Evolutionary conservation across 2,113 vertebrate genomes (phyloP).

Genomic region (Delphinapterus leucas): DNA sequence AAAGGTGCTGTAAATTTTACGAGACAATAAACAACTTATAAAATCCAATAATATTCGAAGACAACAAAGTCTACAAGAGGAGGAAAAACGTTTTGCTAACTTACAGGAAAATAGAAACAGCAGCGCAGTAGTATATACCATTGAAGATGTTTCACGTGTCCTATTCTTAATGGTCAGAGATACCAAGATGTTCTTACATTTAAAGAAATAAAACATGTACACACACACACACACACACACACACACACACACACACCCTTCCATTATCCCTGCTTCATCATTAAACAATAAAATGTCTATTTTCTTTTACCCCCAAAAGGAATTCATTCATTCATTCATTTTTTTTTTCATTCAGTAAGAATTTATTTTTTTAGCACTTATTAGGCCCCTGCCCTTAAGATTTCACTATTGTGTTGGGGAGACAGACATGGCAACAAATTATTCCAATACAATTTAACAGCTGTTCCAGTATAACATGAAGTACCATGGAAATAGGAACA

Average conservation of each 20-base stretch:
- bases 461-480: not conserved
- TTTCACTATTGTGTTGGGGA: not conserved
- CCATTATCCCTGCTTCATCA: not conserved
- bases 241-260: not conserved
- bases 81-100: not conserved
- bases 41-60: constrained; percentile 42
- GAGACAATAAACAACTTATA: constrained; percentile 53
- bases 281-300: not conserved
- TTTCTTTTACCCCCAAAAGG: not conserved
- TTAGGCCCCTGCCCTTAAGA: not conserved
- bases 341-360: not conserved
- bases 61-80: not conserved
- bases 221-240: not conserved
- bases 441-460: not conserved
- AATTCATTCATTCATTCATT: not conserved
- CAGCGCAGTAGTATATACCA: not conserved
- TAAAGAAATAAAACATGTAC: not conserved
- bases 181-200: not conserved
- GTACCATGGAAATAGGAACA: not conserved
- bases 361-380: not conserved
- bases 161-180: not conserved
- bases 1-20: constrained; percentile 33
- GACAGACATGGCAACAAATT: not conserved
- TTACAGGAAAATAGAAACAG: not conserved
- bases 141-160: not conserved